These are phyloP conservation scores for Pica pica DNA, from an alignment of 2,113 vertebrate genomes.

Conservation along the genomic window DNA sequence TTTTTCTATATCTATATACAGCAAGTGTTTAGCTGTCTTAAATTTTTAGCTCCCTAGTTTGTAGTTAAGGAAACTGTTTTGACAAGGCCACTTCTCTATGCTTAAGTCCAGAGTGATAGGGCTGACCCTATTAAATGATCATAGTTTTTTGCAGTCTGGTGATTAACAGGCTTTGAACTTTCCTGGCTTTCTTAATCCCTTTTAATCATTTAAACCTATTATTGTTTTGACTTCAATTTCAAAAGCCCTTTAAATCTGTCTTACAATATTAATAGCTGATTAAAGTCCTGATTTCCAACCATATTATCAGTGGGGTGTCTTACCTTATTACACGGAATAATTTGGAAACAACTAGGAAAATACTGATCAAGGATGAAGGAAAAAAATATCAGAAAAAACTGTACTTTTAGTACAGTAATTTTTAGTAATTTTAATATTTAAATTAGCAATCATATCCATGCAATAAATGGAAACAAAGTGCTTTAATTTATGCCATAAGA, in stretches of 20 bases:
- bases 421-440: not conserved
- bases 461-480: not conserved
- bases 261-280: constrained; percentile 56
- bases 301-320: not conserved
- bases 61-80: not conserved
- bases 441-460: not conserved
- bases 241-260: constrained; percentile 60
- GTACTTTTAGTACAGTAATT: not conserved
- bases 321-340: not conserved
- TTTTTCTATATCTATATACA: not conserved
- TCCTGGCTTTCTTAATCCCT: constrained; percentile 58
- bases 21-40: not conserved
- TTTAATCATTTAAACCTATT: constrained; percentile 74
- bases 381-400: not conserved
- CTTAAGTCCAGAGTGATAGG: constrained; percentile 9
- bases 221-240: constrained; percentile 56
- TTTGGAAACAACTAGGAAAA: not conserved
- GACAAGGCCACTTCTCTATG: not conserved
- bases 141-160: not conserved
- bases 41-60: not conserved
- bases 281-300: constrained; percentile 27
- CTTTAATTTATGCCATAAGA: not conserved
- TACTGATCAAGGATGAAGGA: not conserved
- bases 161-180: constrained; percentile 52
- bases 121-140: constrained; percentile 21